Conservation (phyloP, 1,140 invertebrate genomes). For the Heliconius eleuchia region DNA sequence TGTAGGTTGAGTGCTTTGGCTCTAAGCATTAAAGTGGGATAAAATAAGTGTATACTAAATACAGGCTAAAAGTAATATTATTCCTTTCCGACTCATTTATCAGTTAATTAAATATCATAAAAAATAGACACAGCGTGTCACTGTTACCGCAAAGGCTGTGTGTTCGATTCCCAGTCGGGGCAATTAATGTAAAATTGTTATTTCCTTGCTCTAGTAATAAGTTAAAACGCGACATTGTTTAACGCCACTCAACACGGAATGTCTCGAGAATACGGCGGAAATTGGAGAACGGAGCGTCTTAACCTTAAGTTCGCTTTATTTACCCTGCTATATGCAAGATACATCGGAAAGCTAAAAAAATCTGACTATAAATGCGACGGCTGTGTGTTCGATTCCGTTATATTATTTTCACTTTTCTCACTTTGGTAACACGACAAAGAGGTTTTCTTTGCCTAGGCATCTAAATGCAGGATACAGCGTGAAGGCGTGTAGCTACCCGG, state of each 20-base stretch:
- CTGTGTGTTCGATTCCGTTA: not conserved
- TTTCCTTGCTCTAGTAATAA: no score
- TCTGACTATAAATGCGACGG: not conserved
- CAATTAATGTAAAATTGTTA: no score
- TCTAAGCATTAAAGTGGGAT: not conserved
- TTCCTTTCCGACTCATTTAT: not conserved
- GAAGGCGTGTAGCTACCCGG: no score
- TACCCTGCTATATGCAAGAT: not conserved
- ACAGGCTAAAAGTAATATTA: not conserved
- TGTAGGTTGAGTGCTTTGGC: not conserved
- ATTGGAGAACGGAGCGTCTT: not conserved
- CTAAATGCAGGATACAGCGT: no score
- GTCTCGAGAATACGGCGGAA: no score
- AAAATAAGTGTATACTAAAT: not conserved
- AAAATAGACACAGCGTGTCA: no score
- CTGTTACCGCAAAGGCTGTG: no score
- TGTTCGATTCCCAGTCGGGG: no score
- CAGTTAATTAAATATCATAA: not conserved
- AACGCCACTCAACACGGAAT: no score
- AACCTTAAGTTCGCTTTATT: not conserved
- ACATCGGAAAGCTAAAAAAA: not conserved
- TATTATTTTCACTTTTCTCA: not conserved
- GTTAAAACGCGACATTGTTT: no score
- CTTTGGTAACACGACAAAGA: no score
- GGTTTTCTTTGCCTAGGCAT: no score